These are phyloP conservation scores for Poecile montanus DNA, from an alignment of 2,797 vertebrate genomes.

Conservation along the genomic window DNA sequence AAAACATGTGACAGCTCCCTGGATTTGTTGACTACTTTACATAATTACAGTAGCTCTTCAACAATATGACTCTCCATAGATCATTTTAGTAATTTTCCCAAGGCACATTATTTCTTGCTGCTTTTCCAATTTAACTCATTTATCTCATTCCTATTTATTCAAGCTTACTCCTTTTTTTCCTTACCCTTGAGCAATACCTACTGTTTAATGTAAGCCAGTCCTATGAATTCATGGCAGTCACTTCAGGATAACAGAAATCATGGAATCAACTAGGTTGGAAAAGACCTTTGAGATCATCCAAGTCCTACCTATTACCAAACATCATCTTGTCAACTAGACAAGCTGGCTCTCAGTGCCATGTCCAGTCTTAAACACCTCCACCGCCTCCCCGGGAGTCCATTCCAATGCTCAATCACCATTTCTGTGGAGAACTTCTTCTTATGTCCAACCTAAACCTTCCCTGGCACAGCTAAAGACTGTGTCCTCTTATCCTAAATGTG, in stretches of 20 bases:
- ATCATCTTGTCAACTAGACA: neutral
- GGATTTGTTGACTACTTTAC: conserved; percentile 7
- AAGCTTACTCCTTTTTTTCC: neutral
- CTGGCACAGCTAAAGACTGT: neutral
- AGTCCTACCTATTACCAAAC: neutral
- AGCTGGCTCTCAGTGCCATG: neutral
- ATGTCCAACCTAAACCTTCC: neutral
- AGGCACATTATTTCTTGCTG: neutral
- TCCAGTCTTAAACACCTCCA: neutral
- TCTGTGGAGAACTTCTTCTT: neutral
- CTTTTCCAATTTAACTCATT: conserved; percentile 33
- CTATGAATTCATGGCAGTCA: neutral
- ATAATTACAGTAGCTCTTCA: conserved; percentile 13
- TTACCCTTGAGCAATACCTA: neutral
- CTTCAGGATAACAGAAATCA: neutral
- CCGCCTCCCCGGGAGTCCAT: neutral
- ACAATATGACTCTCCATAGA: neutral
- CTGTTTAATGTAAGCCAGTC: neutral
- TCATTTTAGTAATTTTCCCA: neutral
- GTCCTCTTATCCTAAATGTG: neutral
- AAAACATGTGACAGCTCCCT: conserved; percentile 14
- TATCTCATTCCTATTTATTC: neutral
- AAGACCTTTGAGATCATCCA: neutral
- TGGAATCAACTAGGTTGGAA: neutral
- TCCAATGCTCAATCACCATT: neutral